Evolutionary conservation across 1,140 invertebrate species (phyloP), one percentile per base, ranked within the genome.

Genomic region (Drosophila guanche): DNA sequence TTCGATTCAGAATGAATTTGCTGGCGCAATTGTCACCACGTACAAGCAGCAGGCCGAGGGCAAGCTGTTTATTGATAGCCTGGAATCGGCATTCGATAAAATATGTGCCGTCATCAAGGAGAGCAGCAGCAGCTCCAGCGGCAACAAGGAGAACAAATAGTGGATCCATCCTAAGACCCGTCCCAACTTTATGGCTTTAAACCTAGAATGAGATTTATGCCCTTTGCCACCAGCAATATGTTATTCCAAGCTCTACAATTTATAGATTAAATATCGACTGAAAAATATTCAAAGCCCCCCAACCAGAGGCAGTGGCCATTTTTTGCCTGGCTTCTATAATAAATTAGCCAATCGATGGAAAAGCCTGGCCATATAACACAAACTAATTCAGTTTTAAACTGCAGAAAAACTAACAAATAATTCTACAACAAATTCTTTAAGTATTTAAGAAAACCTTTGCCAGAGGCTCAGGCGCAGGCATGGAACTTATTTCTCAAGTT

Each of bases 21-120:
- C 97, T 33, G 96, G 97, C n/a, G 93, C 94, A 54, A 93, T 96
- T 51, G 94, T 97, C 1, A 96, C 95, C 1, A 95, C 94, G 69
- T 98, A 98, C 89, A 94, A 94, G 61, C 92, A 93, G 22, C 93
- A 95, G 60, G 94, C 94, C 42, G 93, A 95, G 90, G 95, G 95
- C 41, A 91, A 91, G 6, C 94, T 95, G 48, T 97, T 96, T 88
- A 92, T 95, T 16, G 92, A 95, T 54, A 95, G 94, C 62, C 91
- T 97, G 41, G 92, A 94, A 62, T 91, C 93, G 57, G 95, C 96
- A 41, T 94, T 97, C 51, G 72, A 85, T 57, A 73, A 85, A 58
- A 90, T 91, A 63, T 90, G 56, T 42, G 16, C 58, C 12, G 75
- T 89, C 12, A 89, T 89, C n/a, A 60, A 76, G 51, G 62, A 75